Evolutionary conservation across 2,113 vertebrate genomes (phyloP), one percentile per base, ranked within the genome.

Genomic region (Australoheros scitulus): DNA sequence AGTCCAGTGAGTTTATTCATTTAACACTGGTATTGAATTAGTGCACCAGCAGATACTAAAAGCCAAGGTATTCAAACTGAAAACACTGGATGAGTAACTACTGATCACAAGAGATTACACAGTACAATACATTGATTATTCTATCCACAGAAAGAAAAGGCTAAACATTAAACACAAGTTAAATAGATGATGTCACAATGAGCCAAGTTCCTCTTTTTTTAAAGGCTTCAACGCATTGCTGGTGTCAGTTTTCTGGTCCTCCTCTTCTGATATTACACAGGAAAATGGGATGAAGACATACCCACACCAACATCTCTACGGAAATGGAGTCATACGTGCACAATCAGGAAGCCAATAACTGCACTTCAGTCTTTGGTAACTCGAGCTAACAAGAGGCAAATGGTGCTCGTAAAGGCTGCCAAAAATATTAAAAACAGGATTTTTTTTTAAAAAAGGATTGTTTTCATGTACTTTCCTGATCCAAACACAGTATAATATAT

Each of bases 321-420:
- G 20, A 56, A 56, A 22, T 11, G 5, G 64, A 47, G 41, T 29
- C 41, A 70, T 11, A 3, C 15, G 11, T 32, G 43, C 26, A 10
- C 29, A 15, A 70, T 52, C 43, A 0, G 24, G 9, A 52, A 10
- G 24, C 1, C 2, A 52, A 50, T 11, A 70, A 4, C 1, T 20
- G 43, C 43, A 20, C 50, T 20, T 52, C 15, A 52, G 43, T 70
- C 65, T 70, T 20, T 70, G 43, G 43, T 29, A 52, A 70, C 8
- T 50, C 43, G 20, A 4, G 17, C 1, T 13, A 70, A 50, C 50
- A 52, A 32, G 8, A 18, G 17, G 17, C 2, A 7, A 52, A 55
- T 8, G 50, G 14, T 47, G 43, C 41, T 43, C 11, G 13, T 43
- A 43, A 43, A 43, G 11, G 41, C 4, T 47, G 41, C 43, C 4